phyloP scores from a whole-genome alignment of 2,797 vertebrate species.

The Chaunax sp. region DNA sequence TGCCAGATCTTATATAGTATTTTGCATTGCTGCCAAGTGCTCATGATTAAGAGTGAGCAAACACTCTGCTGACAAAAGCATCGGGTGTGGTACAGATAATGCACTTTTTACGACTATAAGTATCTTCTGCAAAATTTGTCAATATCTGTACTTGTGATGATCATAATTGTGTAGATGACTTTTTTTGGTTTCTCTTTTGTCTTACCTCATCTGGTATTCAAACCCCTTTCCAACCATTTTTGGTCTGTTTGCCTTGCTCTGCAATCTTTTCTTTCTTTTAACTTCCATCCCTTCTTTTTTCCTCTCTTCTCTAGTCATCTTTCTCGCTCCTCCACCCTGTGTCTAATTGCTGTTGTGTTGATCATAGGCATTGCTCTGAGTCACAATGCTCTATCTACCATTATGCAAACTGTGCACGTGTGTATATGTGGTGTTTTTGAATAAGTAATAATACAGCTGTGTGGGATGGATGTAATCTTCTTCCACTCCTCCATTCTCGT shows the following conservation, averaged over 20 bases:
- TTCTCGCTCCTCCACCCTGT: background rate
- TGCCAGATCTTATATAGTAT: background rate
- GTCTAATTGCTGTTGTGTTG: constrained; percentile 26
- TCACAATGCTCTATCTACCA: constrained; percentile 60
- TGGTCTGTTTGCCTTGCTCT: background rate
- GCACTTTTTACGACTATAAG: too few species aligned
- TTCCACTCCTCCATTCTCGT: constrained; percentile 10
- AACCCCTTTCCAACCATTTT: background rate
- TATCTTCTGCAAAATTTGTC: too few species aligned
- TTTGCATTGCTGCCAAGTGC: constrained; percentile 6
- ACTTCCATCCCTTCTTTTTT: background rate
- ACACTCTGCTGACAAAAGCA: too few species aligned
- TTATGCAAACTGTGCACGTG: constrained; percentile 47
- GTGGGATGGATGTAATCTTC: constrained; percentile 23
- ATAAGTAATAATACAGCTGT: constrained; percentile 31
- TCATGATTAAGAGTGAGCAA: background rate
- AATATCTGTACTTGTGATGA: too few species aligned
- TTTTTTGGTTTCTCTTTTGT: background rate
- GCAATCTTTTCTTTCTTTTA: constrained; percentile 4
- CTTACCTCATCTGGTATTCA: background rate
- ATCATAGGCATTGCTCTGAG: constrained; percentile 49
- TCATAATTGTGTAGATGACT: too few species aligned
- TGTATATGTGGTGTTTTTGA: constrained; percentile 38
- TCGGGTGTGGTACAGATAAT: too few species aligned
- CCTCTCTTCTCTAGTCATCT: constrained; percentile 11